These are phyloP conservation scores for Acrocephalus scirpaceus DNA, from an alignment of 2,797 vertebrate species.

Conservation along the genomic window DNA sequence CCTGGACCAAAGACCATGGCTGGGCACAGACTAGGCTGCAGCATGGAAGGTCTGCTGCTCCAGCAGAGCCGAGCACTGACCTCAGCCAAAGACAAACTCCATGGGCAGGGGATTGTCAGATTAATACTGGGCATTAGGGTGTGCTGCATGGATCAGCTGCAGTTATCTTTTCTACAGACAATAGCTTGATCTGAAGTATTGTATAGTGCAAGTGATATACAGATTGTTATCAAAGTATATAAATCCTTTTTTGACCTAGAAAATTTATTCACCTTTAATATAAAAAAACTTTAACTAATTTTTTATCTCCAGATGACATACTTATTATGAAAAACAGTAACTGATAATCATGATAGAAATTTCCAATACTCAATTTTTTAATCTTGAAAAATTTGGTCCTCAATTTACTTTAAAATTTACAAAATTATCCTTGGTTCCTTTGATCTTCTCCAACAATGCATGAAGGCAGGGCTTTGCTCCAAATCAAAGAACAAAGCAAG, in stretches of 20 bases:
- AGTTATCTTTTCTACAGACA: not conserved
- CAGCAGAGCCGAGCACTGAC: not conserved
- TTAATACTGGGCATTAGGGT: not conserved
- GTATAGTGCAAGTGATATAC: not conserved
- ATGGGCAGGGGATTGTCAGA: not conserved
- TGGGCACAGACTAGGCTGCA: not conserved
- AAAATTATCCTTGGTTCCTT: not conserved
- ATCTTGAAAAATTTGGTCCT: not conserved
- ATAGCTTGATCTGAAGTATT: not conserved
- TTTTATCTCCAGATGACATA: not conserved
- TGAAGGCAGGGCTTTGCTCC: not conserved
- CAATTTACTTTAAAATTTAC: not conserved
- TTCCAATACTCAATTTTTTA: not conserved
- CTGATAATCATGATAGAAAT: not conserved
- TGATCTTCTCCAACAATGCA: not conserved
- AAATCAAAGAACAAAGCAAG: conserved; percentile 2
- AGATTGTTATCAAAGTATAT: not conserved
- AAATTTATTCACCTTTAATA: not conserved
- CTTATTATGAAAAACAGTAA: not conserved
- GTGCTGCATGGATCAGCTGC: not conserved
- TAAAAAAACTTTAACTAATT: not conserved
- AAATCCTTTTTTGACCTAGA: not conserved
- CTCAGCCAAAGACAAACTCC: not conserved
- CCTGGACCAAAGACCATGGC: too few relatives aligned
- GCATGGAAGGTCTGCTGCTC: fast-evolving